Conservation (phyloP, 1,140 invertebrate species). For the Bombus fervidus region DNA sequence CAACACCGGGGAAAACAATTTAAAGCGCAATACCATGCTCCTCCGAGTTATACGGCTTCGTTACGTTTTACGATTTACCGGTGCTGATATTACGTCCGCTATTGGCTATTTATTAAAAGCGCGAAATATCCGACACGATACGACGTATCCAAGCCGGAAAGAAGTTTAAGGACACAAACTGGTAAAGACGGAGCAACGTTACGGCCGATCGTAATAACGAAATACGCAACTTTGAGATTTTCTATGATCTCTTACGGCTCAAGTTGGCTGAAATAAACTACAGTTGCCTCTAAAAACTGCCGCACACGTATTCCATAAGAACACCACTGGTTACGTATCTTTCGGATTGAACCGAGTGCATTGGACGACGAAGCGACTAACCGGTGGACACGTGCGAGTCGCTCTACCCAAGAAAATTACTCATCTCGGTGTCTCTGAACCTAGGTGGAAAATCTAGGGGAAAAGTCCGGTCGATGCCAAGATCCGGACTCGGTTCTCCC, state of each 20-base stretch:
- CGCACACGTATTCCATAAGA: neutral
- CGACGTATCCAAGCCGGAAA: neutral
- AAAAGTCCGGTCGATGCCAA: too few relatives aligned
- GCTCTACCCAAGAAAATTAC: too few relatives aligned
- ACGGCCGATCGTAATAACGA: neutral
- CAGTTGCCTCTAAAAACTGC: neutral
- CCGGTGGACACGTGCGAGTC: too few relatives aligned
- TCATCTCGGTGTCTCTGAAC: too few relatives aligned
- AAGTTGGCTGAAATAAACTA: neutral
- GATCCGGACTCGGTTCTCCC: too few relatives aligned
- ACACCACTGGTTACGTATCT: too few relatives aligned
- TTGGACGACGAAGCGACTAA: too few relatives aligned
- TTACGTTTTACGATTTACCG: conserved; percentile 53
- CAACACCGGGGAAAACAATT: conserved; percentile 31
- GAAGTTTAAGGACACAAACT: conserved; percentile 2
- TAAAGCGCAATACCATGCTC: conserved; percentile 39
- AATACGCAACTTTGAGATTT: neutral
- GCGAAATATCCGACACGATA: conserved; percentile 5
- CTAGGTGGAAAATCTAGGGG: too few relatives aligned
- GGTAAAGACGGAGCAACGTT: neutral
- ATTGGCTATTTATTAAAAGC: conserved; percentile 53
- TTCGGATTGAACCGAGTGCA: too few relatives aligned
- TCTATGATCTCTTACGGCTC: neutral
- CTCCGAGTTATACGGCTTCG: conserved; percentile 43
- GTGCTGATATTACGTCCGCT: conserved; percentile 44